Conservation (phyloP, 1,140 invertebrate genomes). For the Drosophila orosa region DNA sequence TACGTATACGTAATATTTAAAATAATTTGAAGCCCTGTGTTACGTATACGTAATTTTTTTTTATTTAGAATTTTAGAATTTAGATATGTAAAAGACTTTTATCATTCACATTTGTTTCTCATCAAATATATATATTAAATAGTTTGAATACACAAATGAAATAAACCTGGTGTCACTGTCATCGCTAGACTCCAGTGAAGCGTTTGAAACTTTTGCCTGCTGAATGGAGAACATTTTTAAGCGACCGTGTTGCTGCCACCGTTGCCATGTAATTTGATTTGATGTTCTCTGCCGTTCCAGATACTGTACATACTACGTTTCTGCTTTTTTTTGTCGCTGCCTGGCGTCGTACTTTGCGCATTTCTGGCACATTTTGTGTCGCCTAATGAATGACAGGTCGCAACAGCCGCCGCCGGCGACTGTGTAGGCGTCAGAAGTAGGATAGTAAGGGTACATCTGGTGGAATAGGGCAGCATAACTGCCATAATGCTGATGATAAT, state of each 20-base stretch:
- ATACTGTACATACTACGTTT: constrained; percentile 32
- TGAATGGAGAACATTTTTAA: constrained; percentile 52
- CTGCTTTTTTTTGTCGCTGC: constrained; percentile 20
- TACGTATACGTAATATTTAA: constrained; percentile 1
- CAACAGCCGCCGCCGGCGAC: constrained; percentile 56
- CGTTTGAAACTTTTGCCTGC: constrained; percentile 56
- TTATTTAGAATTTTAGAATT: not conserved
- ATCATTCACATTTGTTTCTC: too few species aligned
- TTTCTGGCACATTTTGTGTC: constrained; percentile 66
- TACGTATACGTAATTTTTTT: not conserved
- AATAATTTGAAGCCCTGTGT: not conserved
- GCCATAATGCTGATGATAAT: constrained; percentile 81
- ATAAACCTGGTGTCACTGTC: constrained; percentile 1
- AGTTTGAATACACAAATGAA: not conserved
- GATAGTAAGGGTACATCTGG: constrained; percentile 18
- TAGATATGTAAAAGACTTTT: too few species aligned
- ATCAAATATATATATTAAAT: not conserved
- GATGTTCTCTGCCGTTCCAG: constrained; percentile 56
- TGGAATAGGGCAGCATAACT: constrained; percentile 63
- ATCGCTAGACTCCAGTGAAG: constrained; percentile 26
- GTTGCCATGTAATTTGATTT: constrained; percentile 78
- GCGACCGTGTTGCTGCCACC: constrained; percentile 52
- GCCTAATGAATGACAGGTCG: constrained; percentile 74
- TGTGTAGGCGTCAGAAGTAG: constrained; percentile 29
- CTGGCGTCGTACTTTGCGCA: constrained; percentile 54